Evolutionary conservation across 2,797 vertebrate genomes (phyloP), one percentile per base, ranked within the genome.

Genomic region (Hypotaenidia philippensis): DNA sequence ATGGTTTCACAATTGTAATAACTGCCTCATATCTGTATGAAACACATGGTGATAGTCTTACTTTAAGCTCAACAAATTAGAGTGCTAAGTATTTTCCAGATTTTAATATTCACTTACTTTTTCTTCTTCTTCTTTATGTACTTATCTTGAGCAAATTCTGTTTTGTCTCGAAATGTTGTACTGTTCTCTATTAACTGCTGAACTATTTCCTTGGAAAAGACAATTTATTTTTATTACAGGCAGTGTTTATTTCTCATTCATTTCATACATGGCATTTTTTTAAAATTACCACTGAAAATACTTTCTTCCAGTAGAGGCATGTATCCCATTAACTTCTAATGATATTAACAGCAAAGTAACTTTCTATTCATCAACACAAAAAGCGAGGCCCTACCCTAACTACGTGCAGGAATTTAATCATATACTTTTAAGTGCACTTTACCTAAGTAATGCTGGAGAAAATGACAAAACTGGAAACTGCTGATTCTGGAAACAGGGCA

Each of bases 81-180:
- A 44, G 25, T 41, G 69, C 21, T 41, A 49, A 59, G 27, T 38
- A 59, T 66, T 91, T 80, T n/a, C 10, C 55, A 45, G 15, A 91
- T 91, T 64, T 74, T 81, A 93, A 90, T 91, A 79, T 69, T 31
- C 52, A 98, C 99, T 99, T 98, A 99, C 99, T 99, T 99, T 95
- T 99, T 99, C 92, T 99, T 99, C 98, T 99, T 99, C 98, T 99
- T 99, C 98, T 99, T 99, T 95, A 99, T 99, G 98, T 99, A 99
- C 96, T 99, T 99, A 91, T 99, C 98, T 97, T 99, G 99, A 80
- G 99, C 98, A 97, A 99, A 99, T 96, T 98, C 99, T 19, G 99
- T 99, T 98, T 99, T 99, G 97, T 99, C 99, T 95, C 98, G 98
- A 95, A 99, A 99, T 3, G 99, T 99, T 60, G 99, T 98, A 93